A percentile compares a stretch with the other conserved stretches of the same genome.
Conservation (phyloP, 2,113 vertebrate species). For the Microcebus tavaratra region DNA sequence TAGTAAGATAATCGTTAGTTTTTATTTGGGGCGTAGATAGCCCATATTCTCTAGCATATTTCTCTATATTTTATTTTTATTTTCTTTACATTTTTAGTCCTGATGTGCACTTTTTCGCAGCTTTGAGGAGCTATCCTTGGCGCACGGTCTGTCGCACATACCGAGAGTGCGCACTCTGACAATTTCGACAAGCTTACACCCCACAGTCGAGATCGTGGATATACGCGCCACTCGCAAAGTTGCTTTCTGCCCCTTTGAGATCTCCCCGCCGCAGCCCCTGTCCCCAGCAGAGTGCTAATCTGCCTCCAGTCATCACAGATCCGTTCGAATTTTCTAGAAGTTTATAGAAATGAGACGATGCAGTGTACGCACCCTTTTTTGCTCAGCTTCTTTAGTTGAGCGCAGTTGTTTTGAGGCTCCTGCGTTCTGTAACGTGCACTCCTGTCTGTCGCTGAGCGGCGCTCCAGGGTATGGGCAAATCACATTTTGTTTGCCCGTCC, state of each 20-base stretch:
- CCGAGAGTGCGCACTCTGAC: too few species aligned
- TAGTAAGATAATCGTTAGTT: neutral
- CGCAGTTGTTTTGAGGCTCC: neutral
- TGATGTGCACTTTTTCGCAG: neutral
- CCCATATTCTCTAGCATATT: too few species aligned
- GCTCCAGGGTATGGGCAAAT: too few species aligned
- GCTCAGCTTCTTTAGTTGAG: neutral
- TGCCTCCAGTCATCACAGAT: too few species aligned
- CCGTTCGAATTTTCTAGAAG: neutral
- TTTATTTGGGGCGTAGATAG: neutral
- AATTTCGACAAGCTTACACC: accelerated
- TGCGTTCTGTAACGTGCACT: accelerated
- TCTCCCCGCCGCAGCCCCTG: neutral
- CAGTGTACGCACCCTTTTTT: too few species aligned
- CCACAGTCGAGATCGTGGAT: accelerated
- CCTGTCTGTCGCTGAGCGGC: neutral
- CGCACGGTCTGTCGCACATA: accelerated
- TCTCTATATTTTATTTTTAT: neutral
- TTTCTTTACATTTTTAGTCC: neutral
- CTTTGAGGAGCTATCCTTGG: neutral
- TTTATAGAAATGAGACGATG: neutral
- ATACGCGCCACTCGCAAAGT: accelerated
- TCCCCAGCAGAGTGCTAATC: neutral
- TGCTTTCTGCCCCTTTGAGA: neutral
- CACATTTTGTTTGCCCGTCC: neutral